Conservation (phyloP, 2,888 invertebrate genomes). For the Mamestra brassicae region DNA sequence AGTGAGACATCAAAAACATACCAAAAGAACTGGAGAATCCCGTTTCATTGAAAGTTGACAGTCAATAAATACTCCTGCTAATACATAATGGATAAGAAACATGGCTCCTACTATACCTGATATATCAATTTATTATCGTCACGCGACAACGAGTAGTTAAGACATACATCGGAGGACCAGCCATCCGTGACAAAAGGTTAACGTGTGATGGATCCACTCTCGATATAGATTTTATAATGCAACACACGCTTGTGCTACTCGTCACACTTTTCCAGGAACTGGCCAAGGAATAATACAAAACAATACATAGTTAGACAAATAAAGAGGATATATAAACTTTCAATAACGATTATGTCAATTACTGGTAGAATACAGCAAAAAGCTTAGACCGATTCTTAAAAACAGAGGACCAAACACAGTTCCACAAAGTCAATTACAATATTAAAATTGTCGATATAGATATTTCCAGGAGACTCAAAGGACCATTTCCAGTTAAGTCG, state of each 20-base stretch:
- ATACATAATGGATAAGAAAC: constrained; percentile 18
- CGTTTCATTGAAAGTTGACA: neutral
- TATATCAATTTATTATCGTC: constrained; percentile 41
- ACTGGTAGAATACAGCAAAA: neutral
- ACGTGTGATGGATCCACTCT: constrained; percentile 27
- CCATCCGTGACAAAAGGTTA: constrained; percentile 46
- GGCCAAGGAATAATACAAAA: neutral
- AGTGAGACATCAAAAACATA: neutral
- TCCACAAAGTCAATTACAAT: constrained; percentile 34
- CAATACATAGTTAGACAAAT: constrained; percentile 9
- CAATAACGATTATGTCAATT: neutral
- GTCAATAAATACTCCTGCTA: constrained; percentile 7
- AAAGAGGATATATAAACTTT: neutral
- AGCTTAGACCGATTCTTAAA: too few relatives aligned
- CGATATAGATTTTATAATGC: constrained; percentile 39
- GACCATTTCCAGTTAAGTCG: constrained; percentile 46
- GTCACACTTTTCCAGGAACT: constrained; percentile 18
- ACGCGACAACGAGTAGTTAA: constrained; percentile 24
- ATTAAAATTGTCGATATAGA: constrained; percentile 27
- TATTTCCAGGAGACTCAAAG: constrained; percentile 17
- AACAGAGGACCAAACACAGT: constrained; percentile 13
- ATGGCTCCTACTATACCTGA: constrained; percentile 27
- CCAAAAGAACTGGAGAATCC: neutral
- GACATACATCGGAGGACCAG: constrained; percentile 36
- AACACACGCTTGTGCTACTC: neutral